Conservation (phyloP, 1,140 invertebrate genomes). For the Aphelenchoides besseyi region DNA sequence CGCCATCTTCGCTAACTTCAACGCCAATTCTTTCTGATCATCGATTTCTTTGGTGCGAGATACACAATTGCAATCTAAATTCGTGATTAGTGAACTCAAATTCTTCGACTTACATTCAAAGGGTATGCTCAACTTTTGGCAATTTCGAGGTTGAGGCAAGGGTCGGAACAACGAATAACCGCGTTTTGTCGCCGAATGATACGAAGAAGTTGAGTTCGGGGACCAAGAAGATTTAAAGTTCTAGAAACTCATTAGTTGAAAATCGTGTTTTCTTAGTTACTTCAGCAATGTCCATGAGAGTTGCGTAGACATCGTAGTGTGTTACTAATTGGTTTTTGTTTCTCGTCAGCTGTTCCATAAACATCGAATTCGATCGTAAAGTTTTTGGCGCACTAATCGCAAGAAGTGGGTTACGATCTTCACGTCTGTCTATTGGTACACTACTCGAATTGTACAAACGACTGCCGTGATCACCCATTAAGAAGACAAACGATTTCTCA, state of each 20-base stretch:
- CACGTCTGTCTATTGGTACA: conserved; percentile 14
- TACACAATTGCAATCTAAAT: conserved; percentile 14
- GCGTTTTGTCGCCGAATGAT: neutral
- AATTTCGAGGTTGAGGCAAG: conserved; percentile 9
- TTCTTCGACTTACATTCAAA: too few species aligned
- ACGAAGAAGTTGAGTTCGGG: neutral
- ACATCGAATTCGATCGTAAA: conserved; percentile 17
- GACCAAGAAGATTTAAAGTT: neutral
- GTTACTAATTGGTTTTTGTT: conserved; percentile 34
- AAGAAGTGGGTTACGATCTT: conserved; percentile 38
- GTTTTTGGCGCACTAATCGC: conserved; percentile 29
- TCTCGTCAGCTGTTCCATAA: conserved; percentile 24
- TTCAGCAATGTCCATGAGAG: conserved; percentile 36
- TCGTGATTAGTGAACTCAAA: too few species aligned
- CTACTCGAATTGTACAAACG: conserved; percentile 23
- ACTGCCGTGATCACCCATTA: conserved; percentile 39
- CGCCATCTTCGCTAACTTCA: neutral
- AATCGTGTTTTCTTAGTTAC: neutral
- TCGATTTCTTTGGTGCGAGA: neutral
- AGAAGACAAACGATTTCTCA: conserved; percentile 36
- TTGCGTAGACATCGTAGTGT: conserved; percentile 40
- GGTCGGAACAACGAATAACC: conserved; percentile 1
- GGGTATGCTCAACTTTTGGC: neutral
- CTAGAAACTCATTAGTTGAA: neutral
- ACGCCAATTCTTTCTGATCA: neutral